These are phyloP conservation scores for Pica pica DNA, from an alignment of 2,113 vertebrate species.

Conservation along the genomic window DNA sequence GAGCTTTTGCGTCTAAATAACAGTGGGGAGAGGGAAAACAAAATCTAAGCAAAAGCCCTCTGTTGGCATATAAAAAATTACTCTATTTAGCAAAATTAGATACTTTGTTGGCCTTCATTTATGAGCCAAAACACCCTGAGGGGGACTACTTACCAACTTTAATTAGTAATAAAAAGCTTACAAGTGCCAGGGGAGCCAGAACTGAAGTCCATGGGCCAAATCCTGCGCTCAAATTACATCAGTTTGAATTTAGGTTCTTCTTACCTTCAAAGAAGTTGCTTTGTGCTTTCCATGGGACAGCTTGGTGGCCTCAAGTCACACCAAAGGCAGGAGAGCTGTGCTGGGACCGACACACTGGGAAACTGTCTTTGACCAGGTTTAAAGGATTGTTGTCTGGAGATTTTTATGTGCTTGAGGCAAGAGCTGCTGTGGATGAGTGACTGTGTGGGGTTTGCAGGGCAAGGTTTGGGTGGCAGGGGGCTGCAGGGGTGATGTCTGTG, in stretches of 20 bases:
- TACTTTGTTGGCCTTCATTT: slow-evolving; percentile 64
- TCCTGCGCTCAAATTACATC: not conserved
- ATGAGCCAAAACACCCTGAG: slow-evolving; percentile 59
- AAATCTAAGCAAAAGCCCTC: slow-evolving; percentile 47
- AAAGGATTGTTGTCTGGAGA: not conserved
- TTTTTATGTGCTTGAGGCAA: not conserved
- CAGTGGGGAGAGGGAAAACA: slow-evolving; percentile 30
- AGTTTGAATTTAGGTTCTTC: not conserved
- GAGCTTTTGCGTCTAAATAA: not conserved
- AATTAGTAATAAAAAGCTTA: slow-evolving; percentile 65
- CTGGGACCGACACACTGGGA: not conserved
- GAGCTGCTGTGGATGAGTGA: not conserved
- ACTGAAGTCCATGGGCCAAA: slow-evolving; percentile 34
- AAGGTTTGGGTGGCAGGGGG: not conserved
- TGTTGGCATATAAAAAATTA: slow-evolving; percentile 59
- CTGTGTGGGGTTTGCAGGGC: not conserved
- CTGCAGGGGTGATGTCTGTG: not conserved
- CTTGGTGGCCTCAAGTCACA: not conserved
- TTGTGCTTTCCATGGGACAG: not conserved
- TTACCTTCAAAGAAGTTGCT: not conserved
- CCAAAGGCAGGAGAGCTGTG: not conserved
- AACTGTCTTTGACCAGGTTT: not conserved
- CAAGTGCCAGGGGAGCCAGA: slow-evolving; percentile 44
- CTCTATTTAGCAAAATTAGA: slow-evolving; percentile 61
- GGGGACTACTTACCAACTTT: slow-evolving; percentile 60